Base-by-base conservation (phyloP, 2,888 invertebrate species). In the Drosophila hamatofila region DNA sequence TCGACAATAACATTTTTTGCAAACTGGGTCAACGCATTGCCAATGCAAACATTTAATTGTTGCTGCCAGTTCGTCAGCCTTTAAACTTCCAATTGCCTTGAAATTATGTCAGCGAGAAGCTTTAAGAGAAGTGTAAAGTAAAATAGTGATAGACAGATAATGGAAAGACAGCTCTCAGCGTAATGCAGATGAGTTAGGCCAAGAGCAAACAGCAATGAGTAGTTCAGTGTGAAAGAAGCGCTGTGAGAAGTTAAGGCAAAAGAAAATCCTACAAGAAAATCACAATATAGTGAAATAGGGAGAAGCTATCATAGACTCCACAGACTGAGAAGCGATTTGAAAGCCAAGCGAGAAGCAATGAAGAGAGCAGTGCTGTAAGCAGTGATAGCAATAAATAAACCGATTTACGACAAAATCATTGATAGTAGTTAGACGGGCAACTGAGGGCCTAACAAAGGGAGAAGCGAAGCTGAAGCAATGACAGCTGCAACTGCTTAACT, bases 1-100 rank as follows among this genome's bases (percentile, higher is more conserved):
- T 49, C 69, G 37, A 62, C 57, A 44, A 49, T 46, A 55, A 33
- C 30, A 48, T 49, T 49, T 46, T 80, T 72, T 80, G 61, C 58
- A 70, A 83, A 83, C 83, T 88, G 72, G 89, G 89, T 81, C 87
- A 86, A 83, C 71, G 78, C 76, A 88, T 83, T 88, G 78, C 66
- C 81, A 88, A 81, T 78, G 70, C 65, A 58, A 41, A 30, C 57
- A 21, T 5, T 42, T 18, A 12, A 42, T 12, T 42, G 42, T 11
- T 7, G 42, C 21, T 21, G 21, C 7, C 21, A 48, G 33, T 33
- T 51, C 33, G 25, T 2, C 18, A 18, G 55, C 14, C 21, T 25
- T 27, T n/a, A 9, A 39, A n/a, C 18, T 25, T 30, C 1, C 16
- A 27, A 76, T 72, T 55, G 59, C 59, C 49, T 33, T 3, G 48